Evolutionary conservation across 2,113 vertebrate species (phyloP), one percentile per base, ranked within the genome.

Genomic region (Uropsilus gracilis): DNA sequence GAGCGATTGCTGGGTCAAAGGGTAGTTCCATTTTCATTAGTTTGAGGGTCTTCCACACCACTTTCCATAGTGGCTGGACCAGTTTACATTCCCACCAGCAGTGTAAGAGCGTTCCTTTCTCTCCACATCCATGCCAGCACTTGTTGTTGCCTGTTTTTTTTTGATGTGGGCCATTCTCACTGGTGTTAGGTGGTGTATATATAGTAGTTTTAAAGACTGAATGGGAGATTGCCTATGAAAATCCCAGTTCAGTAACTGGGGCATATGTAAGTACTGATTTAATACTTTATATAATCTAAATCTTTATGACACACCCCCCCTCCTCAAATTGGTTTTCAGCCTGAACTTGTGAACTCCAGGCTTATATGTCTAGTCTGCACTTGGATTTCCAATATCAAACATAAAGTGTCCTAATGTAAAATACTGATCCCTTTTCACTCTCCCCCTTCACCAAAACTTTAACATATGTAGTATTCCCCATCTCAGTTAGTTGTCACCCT

Each of bases 181-280:
- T n/a, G n/a, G n/a, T n/a, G n/a, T n/a, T n/a, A n/a, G n/a, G n/a
- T n/a, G n/a, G n/a, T n/a, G n/a, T n/a, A n/a, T 66, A 44, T 44
- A 32, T 78, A 86, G 17, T 84, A 72, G 32, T 86, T 78, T 78
- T 78, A 59, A 92, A 78, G 26, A 86, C 53, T 34, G 75, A 68
- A 34, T 77, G 48, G 46, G 37, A 37, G 66, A 34, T 30, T 77
- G 17, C 12, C 66, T 63, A 20, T 93, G 73, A 87, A 71, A 61
- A 44, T 42, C 64, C 64, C 44, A 71, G 80, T 93, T 86, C 42
- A 61, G n/a, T 71, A 32, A 50, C 73, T 92, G 7, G 57, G 14
- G 42, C 69, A 91, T n/a, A 84, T 44, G 73, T 73, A 53, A 84
- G 28, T 91, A 44, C 30, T 55, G 53, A 37, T 14, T 61, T 71